Evolutionary conservation across 2,888 invertebrate genomes (phyloP), one percentile per base, ranked within the genome.

Genomic region (Cephus sareptanus): DNA sequence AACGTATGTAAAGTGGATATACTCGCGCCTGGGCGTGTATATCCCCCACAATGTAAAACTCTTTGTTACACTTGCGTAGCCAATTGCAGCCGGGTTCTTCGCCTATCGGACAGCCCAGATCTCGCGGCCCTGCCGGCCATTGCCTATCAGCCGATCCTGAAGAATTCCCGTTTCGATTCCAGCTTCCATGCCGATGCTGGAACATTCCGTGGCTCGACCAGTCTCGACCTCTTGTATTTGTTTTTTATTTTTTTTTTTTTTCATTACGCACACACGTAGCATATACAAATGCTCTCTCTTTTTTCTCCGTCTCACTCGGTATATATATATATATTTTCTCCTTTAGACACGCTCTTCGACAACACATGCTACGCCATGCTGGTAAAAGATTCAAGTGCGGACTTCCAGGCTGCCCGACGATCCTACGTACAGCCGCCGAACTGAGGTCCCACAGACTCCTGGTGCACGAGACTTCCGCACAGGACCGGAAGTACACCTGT

Each of bases 401-500:
- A 15, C 87, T 92, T 81, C 90, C 92, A 56, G 93, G 93, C 37
- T 95, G 95, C 84, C 91, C 93, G 12, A 94, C 94, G 87, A 89
- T 92, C 11, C 94, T 94, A 0, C 91, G 94, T 40, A 94, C 93
- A 74, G 91, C 91, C 78, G 92, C 93, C 31, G 94, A 94, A 85
- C 90, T 95, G 30, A 93, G 92, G 76, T 88, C 89, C 73, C 95
- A 95, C 87, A 89, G 92, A 78, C 84, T 81, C 33, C 90, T 91
- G 81, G 92, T 93, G 0, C 95, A 95, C 89, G 92, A 93, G n/a
- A 89, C 91, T 37, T 89, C 88, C 35, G 91, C 92, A 78, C 92
- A 92, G 9, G 92, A 92, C 75, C 94, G 94, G 84, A 92, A 92
- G 79, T 94, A 93, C 87, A 92, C 93, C 73, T 97, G 97, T 88